These are phyloP conservation scores for Sepiola atlantica DNA, from an alignment of 2,888 invertebrate species.

Conservation along the genomic window DNA sequence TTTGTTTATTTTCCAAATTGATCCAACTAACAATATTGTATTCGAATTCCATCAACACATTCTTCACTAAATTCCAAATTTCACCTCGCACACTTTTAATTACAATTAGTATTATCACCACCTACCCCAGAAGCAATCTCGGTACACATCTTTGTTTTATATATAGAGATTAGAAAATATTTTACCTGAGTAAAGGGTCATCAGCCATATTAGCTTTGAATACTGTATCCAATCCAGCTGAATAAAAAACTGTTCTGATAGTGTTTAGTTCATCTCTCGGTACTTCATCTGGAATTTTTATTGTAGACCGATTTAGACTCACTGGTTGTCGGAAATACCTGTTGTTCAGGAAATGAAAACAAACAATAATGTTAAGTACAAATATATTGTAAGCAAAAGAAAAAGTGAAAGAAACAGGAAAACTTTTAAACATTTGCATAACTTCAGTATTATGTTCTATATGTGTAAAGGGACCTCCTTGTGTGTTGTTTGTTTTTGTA, in stretches of 20 bases:
- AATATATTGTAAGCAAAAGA: background rate
- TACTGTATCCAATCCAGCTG: constrained; percentile 70
- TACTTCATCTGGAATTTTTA: constrained; percentile 75
- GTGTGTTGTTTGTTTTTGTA: too few relatives aligned
- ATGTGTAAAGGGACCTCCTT: too few relatives aligned
- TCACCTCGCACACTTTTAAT: too few relatives aligned
- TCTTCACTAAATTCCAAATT: too few relatives aligned
- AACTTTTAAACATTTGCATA: background rate
- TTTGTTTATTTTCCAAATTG: too few relatives aligned
- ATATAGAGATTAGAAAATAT: background rate
- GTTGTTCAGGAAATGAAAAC: background rate
- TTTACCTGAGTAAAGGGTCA: constrained; percentile 71
- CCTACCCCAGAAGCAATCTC: too few relatives aligned
- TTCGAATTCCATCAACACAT: too few relatives aligned
- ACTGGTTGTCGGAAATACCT: constrained; percentile 74
- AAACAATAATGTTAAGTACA: background rate
- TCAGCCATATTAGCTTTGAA: constrained; percentile 70
- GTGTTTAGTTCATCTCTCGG: constrained; percentile 71
- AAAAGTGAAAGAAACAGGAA: background rate
- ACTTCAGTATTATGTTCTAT: too few relatives aligned
- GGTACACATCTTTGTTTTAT: too few relatives aligned
- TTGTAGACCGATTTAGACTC: constrained; percentile 69
- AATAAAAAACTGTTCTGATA: constrained; percentile 71
- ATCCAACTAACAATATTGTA: too few relatives aligned
- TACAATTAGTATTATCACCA: too few relatives aligned